These are phyloP conservation scores for Parotocinclus haroldoi DNA, from an alignment of 2,797 vertebrate species.

Conservation along the genomic window DNA sequence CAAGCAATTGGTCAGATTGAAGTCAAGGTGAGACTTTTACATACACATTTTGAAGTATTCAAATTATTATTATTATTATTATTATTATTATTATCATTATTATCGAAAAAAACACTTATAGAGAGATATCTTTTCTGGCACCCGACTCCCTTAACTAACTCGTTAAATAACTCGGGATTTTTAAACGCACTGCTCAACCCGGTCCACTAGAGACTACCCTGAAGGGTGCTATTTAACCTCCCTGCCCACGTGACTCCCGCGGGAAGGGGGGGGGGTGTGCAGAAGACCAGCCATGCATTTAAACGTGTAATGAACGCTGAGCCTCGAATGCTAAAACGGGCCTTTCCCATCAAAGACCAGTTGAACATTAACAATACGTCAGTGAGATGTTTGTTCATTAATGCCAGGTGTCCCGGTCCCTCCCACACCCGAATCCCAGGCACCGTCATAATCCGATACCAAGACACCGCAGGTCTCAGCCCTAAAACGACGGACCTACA, in stretches of 20 bases:
- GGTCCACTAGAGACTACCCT: no score
- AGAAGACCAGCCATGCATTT: not conserved
- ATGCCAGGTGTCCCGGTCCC: constrained; percentile 65
- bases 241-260: not conserved
- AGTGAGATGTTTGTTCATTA: constrained; percentile 69
- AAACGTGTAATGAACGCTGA: constrained; percentile 3
- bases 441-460: not conserved
- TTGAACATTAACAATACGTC: constrained; percentile 73
- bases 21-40: no score
- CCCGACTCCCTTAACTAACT: no score
- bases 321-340: constrained; percentile 61
- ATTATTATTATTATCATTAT: no score
- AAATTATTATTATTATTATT: no score
- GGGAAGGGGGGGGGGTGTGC: not conserved
- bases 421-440: constrained; percentile 52
- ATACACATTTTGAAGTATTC: no score
- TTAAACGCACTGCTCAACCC: no score
- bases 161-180: no score
- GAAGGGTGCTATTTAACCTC: not conserved
- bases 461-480: not conserved
- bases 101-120: no score
- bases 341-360: constrained; percentile 60
- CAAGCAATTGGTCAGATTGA: no score
- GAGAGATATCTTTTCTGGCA: no score
- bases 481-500: no score